Conservation (phyloP, 2,113 vertebrate species). For the Lagopus leucura region DNA sequence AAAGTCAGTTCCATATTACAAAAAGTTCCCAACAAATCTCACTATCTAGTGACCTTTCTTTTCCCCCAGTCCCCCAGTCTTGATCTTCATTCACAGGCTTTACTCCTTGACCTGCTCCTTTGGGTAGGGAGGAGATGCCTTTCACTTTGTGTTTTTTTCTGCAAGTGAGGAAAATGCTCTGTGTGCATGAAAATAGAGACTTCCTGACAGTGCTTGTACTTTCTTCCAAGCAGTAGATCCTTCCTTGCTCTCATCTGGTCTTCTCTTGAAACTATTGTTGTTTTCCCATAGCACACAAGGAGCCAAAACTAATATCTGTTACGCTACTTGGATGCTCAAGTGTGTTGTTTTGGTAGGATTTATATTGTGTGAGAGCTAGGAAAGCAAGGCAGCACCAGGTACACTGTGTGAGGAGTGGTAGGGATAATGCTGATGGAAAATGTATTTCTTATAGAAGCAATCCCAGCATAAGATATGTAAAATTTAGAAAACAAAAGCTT, state of each 20-base stretch:
- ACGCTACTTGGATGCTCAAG: background rate
- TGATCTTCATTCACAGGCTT: background rate
- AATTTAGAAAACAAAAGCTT: background rate
- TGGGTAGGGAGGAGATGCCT: background rate
- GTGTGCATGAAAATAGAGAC: background rate
- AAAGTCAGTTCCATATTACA: background rate
- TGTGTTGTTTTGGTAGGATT: background rate
- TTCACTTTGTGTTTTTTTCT: background rate
- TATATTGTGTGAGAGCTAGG: background rate
- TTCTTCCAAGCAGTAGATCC: background rate
- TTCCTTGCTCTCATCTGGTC: background rate
- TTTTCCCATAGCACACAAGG: background rate
- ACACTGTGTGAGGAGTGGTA: background rate
- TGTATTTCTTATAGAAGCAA: background rate
- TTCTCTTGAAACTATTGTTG: background rate
- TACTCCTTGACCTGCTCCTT: background rate
- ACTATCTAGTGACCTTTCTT: background rate
- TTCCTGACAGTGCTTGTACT: rapidly evolving
- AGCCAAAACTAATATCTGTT: background rate
- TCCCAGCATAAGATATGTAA: background rate
- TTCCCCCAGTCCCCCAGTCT: background rate
- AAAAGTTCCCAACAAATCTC: background rate
- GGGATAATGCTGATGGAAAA: background rate
- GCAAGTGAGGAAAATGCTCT: background rate
- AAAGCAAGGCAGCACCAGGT: background rate